These are phyloP conservation scores for Strix uralensis DNA, from an alignment of 2,113 vertebrate genomes.

Conservation along the genomic window DNA sequence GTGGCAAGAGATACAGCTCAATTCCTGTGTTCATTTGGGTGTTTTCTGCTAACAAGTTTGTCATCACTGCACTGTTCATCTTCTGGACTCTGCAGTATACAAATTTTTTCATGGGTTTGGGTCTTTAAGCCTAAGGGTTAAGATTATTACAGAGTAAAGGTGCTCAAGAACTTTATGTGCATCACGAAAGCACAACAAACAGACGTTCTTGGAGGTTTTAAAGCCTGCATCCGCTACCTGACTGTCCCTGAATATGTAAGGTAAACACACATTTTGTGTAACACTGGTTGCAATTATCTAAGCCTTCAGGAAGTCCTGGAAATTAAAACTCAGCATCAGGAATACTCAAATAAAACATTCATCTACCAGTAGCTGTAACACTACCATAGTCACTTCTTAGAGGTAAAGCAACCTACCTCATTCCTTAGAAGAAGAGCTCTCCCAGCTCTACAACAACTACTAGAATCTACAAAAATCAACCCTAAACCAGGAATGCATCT, in stretches of 20 bases:
- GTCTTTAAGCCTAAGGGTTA: neutral
- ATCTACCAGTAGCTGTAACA: neutral
- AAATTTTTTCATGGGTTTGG: neutral
- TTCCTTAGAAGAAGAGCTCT: neutral
- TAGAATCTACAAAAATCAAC: neutral
- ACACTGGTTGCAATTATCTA: neutral
- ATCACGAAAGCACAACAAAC: rapidly evolving
- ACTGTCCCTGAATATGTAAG: neutral
- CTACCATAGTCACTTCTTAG: neutral
- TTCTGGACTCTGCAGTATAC: neutral
- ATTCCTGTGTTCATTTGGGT: rapidly evolving
- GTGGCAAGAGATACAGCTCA: neutral
- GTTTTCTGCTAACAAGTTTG: neutral
- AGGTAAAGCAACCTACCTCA: neutral
- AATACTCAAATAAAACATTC: neutral
- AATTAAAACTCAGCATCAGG: neutral
- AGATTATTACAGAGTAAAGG: neutral
- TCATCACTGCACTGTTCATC: neutral
- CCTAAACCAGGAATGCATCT: neutral
- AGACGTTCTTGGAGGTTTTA: neutral
- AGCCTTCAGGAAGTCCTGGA: neutral
- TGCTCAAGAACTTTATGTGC: neutral
- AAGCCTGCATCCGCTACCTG: neutral
- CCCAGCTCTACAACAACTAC: neutral
- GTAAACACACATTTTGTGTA: neutral